A percentile compares a stretch with the other conserved stretches of the same genome.
Evolutionary conservation across 1,140 invertebrate genomes (phyloP).

Genomic region (Mamestra configurata): DNA sequence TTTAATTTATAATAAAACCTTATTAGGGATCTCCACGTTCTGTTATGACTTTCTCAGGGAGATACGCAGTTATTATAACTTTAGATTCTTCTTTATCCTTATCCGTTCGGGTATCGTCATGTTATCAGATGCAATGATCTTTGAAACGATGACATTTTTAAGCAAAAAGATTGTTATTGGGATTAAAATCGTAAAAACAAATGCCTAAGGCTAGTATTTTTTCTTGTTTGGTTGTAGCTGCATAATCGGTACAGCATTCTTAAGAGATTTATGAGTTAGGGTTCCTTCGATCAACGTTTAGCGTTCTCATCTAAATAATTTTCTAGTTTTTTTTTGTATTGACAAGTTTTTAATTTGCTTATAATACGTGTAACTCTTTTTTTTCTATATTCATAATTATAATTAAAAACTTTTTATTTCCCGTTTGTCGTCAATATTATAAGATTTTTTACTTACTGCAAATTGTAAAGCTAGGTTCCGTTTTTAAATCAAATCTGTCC

Average conservation of each 20-base stretch:
- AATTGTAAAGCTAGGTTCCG: no score
- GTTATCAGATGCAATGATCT: slow-evolving; percentile 8
- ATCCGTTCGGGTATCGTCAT: neutral
- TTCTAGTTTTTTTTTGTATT: neutral
- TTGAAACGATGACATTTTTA: slow-evolving; percentile 11
- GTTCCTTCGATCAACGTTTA: neutral
- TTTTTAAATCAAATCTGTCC: no score
- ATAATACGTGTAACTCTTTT: no score
- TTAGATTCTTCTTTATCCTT: slow-evolving; percentile 2
- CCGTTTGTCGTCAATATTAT: no score
- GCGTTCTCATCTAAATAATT: neutral
- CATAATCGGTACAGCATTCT: neutral
- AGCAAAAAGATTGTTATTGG: slow-evolving; percentile 37
- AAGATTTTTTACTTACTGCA: no score
- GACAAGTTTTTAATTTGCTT: no score
- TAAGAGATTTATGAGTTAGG: neutral
- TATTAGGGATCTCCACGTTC: neutral
- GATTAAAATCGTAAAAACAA: slow-evolving; percentile 38
- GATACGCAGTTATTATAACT: slow-evolving; percentile 5
- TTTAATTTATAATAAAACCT: slow-evolving; percentile 14
- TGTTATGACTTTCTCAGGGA: slow-evolving; percentile 16
- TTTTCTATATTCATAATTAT: no score
- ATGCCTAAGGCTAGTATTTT: neutral
- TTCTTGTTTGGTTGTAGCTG: neutral
- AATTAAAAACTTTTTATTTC: no score